A percentile compares a stretch with the other conserved stretches of the same genome.
Conservation (phyloP, 2,113 vertebrate species). For the Lepidiolamprologus cunningtoni region DNA sequence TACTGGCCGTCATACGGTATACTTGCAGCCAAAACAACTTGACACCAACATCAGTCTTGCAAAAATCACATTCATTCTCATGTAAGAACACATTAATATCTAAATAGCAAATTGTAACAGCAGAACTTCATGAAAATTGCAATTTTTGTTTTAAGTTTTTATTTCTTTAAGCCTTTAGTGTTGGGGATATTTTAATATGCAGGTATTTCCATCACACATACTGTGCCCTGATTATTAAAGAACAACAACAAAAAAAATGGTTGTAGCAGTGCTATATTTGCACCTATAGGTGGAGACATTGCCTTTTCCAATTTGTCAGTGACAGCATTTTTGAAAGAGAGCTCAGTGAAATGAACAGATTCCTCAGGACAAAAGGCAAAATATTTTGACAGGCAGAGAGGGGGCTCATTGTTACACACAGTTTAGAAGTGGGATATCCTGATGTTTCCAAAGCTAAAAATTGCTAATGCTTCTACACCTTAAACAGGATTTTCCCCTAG, state of each 20-base stretch:
- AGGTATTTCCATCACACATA: background rate
- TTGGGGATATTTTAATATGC: background rate
- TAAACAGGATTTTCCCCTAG: conserved; percentile 61
- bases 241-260: background rate
- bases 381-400: conserved; percentile 67
- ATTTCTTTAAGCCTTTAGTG: background rate
- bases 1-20: background rate
- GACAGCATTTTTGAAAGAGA: background rate
- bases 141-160: background rate
- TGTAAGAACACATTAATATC: background rate
- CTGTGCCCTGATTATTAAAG: background rate
- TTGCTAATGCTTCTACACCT: conserved; percentile 66
- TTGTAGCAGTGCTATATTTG: background rate
- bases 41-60: background rate
- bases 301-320: conserved; percentile 22
- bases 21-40: background rate
- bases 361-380: conserved; percentile 65
- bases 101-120: background rate
- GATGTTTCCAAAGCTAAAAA: conserved; percentile 63
- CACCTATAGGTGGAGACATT: conserved; percentile 69
- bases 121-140: background rate
- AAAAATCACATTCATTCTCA: background rate
- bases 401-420: conserved; percentile 59
- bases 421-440: conserved; percentile 54
- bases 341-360: conserved; percentile 29